phyloP scores from a whole-genome alignment of 2,888 invertebrate genomes.

The Charanyca ferruginea region DNA sequence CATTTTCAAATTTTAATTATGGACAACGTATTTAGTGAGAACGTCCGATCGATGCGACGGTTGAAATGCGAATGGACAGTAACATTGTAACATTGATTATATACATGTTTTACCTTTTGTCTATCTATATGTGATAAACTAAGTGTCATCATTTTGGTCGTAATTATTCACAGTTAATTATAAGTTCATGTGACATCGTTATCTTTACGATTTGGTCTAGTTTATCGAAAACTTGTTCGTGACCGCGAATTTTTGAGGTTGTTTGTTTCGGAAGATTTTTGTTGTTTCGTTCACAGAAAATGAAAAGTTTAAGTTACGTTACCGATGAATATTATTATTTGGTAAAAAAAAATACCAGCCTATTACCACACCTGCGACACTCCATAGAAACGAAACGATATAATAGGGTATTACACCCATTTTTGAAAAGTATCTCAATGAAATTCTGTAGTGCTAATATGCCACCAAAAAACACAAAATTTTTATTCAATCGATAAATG shows the following conservation, averaged over 20 bases:
- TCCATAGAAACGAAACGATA: too few relatives aligned
- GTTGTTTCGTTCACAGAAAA: background rate
- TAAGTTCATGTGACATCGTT: conserved; percentile 6
- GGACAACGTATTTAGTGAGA: too few relatives aligned
- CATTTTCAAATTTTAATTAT: conserved; percentile 59
- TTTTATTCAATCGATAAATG: too few relatives aligned
- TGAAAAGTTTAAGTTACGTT: background rate
- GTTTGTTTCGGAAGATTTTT: background rate
- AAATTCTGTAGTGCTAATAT: too few relatives aligned
- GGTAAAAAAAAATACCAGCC: too few relatives aligned
- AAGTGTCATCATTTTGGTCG: conserved; percentile 4
- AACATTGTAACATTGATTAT: background rate
- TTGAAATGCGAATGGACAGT: background rate
- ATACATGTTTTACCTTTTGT: conserved; percentile 15
- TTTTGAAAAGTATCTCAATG: too few relatives aligned
- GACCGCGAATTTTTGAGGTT: background rate
- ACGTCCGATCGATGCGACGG: background rate
- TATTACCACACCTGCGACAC: too few relatives aligned
- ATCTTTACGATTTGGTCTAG: conserved; percentile 11
- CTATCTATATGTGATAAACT: conserved; percentile 22
- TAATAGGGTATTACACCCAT: too few relatives aligned
- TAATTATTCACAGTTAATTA: conserved; percentile 7
- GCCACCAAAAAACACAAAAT: too few relatives aligned
- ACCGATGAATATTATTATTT: too few relatives aligned
- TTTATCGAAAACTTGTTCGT: conserved; percentile 8